These are phyloP conservation scores for Tangara arthus DNA, from an alignment of 2,797 vertebrate genomes.

Conservation along the genomic window DNA sequence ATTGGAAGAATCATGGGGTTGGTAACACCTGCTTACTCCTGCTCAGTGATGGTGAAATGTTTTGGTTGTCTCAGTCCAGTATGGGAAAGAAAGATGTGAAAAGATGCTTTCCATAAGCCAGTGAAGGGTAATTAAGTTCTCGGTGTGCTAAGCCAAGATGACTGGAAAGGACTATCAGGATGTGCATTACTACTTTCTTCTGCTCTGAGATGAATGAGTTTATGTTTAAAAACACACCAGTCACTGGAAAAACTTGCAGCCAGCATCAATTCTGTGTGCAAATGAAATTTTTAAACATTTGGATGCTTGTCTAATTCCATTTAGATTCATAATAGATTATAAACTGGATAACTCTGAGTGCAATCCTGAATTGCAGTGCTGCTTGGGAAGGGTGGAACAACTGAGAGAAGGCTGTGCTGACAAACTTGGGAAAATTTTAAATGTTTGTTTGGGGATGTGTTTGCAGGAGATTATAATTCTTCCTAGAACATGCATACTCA, in stretches of 20 bases:
- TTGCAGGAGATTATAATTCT: not conserved
- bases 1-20: not conserved
- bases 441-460: not conserved
- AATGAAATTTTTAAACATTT: not conserved
- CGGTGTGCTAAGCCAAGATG: not conserved
- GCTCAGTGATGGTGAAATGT: not conserved
- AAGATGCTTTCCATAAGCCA: not conserved
- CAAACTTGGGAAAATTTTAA: not conserved
- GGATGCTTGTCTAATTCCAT: not conserved
- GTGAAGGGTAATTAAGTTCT: not conserved
- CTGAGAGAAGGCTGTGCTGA: not conserved
- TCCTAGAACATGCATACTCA: accelerated
- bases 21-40: not conserved
- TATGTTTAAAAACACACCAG: not conserved
- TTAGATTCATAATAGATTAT: not conserved
- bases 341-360: not conserved
- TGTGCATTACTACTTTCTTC: not conserved
- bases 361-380: not conserved
- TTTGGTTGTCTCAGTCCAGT: not conserved
- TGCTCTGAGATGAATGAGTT: not conserved
- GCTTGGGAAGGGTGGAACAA: not conserved
- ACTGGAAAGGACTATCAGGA: not conserved
- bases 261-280: not conserved
- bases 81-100: not conserved
- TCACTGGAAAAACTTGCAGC: not conserved